Evolutionary conservation across 1,140 invertebrate genomes (phyloP), one percentile per base, ranked within the genome.

Genomic region (Drosophila lowei): DNA sequence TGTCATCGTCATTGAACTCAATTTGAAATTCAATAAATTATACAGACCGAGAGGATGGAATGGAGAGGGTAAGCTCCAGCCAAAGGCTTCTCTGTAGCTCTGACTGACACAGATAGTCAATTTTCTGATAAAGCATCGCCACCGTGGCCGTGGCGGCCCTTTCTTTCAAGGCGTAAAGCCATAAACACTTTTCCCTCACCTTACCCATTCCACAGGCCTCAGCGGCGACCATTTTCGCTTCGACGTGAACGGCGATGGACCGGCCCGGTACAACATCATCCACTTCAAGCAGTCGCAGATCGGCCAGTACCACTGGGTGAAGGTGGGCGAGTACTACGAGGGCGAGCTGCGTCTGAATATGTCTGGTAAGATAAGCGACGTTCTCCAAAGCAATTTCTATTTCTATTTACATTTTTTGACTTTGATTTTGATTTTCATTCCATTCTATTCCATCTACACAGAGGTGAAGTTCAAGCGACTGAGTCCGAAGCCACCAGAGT

Each of bases 251-350:
- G 97, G 97, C 1, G 98, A 99, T 83, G 98, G 97, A 0, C 97
- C 98, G 0, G 96, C 97, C 0, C 93, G 97, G 4, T 99, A 99
- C 92, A 97, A 98, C 81, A 98, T 99, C 61, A 95, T 99, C 48
- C 98, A 99, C 90, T 99, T 98, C 93, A 97, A 97, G 89, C 96
- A 98, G 90, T 93, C 94, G 1, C 92, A 93, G 3, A 93, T 92
- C 0, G 95, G 95, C 1, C 93, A 94, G 38, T 98, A 96, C 91
- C 93, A 95, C 63, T 99, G 97, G 97, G 93, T 97, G 11, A 94
- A 95, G 63, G 97, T 98, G 1, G 97, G 97, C 1, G 94, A 96
- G 89, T 97, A 97, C 91, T 92, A 95, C 23, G 95, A 96, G 79
- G 96, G 95, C 9, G 94, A 94, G 84, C 93, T 98, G 2, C 92